A percentile compares a stretch with the other conserved stretches of the same genome.
Conservation (phyloP, 92 coral and sea anemone species). For the Porites evermanni region DNA sequence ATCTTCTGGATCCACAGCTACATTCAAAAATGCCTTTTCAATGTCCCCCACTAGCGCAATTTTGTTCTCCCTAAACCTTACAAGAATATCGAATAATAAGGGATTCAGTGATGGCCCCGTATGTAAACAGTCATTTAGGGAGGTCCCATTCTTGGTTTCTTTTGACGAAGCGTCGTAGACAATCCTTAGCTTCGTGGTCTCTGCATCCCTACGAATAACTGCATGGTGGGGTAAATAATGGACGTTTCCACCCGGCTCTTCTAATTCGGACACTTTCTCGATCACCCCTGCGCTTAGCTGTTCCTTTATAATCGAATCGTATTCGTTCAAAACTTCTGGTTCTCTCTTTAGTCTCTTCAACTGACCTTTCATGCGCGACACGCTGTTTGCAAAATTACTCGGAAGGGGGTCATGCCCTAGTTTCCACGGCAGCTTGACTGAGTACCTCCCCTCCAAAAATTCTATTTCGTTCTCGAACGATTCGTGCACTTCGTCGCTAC, state of each 20-base stretch:
- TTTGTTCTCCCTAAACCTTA: constrained; percentile 49
- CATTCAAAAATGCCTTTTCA: too few relatives aligned
- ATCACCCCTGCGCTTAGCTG: constrained; percentile 56
- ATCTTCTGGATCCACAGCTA: background rate
- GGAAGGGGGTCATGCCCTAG: constrained; percentile 36
- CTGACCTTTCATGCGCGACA: constrained; percentile 42
- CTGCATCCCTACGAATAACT: constrained; percentile 52
- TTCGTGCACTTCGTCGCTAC: constrained; percentile 56
- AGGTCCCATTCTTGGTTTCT: constrained; percentile 34
- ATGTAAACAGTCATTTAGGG: constrained; percentile 59
- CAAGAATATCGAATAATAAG: constrained; percentile 48
- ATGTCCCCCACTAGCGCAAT: constrained; percentile 24
- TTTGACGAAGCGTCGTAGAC: constrained; percentile 52
- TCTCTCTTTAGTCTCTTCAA: constrained; percentile 33
- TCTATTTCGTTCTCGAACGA: constrained; percentile 43
- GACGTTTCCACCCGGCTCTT: background rate
- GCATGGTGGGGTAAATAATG: constrained; percentile 59
- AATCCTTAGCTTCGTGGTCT: constrained; percentile 47
- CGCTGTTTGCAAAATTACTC: constrained; percentile 36
- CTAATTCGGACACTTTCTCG: constrained; percentile 46
- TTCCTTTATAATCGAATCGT: constrained; percentile 44
- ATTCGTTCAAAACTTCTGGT: constrained; percentile 39
- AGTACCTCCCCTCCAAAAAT: constrained; percentile 40
- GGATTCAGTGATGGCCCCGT: constrained; percentile 60
- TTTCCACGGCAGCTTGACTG: constrained; percentile 57